Percentiles rank a stretch among this genome's conserved stretches.
These are phyloP conservation scores for Coronaproctus castanopsis DNA, from an alignment of 2,888 invertebrate genomes.

Conservation along the genomic window DNA sequence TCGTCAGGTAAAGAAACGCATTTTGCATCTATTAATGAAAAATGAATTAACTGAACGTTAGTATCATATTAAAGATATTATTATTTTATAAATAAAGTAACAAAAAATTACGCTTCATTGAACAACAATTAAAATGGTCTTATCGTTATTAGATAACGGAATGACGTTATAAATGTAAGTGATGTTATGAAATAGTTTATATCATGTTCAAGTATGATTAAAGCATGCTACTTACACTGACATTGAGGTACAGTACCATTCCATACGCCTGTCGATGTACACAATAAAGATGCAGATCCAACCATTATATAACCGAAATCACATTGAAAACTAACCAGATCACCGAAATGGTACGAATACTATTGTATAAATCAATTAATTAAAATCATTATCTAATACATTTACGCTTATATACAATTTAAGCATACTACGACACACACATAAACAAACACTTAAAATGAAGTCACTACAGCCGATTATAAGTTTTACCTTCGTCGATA, in stretches of 20 bases:
- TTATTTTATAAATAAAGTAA: conserved; percentile 9
- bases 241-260: conserved; percentile 84
- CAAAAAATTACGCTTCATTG: neutral
- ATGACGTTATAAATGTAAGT: too few species aligned
- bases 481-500: conserved; percentile 62
- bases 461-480: too few species aligned
- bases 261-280: conserved; percentile 79
- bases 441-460: too few species aligned
- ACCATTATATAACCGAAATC: conserved; percentile 84
- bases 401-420: too few species aligned
- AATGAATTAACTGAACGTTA: conserved; percentile 4
- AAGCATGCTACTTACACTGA: conserved; percentile 64
- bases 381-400: too few species aligned
- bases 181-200: too few species aligned
- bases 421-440: too few species aligned
- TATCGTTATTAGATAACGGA: too few species aligned
- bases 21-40: conserved; percentile 47
- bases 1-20: conserved; percentile 78
- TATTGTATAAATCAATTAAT: too few species aligned
- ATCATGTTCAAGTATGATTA: neutral
- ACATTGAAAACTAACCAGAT: conserved; percentile 76
- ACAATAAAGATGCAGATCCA: conserved; percentile 65
- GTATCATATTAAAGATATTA: too few species aligned
- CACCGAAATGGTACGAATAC: conserved; percentile 68
- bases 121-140: neutral